phyloP scores from a whole-genome alignment of 2,797 vertebrate genomes.

The Cynodonichthys magdalenae region DNA sequence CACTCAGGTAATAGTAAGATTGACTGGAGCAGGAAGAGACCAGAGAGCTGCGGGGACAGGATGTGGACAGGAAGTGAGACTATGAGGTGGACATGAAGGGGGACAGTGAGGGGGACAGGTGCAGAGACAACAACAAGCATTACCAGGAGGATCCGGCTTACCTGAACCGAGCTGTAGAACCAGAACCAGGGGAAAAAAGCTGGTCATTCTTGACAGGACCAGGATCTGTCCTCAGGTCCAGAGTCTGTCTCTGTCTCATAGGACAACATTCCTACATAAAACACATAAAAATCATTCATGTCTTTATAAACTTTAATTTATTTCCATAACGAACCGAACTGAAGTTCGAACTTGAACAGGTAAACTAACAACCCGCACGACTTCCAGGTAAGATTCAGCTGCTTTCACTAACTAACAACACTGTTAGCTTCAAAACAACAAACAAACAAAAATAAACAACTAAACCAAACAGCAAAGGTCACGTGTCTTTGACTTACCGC shows the following conservation, averaged over 20 bases:
- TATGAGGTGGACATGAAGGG: background rate
- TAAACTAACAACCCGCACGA: too few species aligned
- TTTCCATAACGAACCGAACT: too few species aligned
- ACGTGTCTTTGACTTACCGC: background rate
- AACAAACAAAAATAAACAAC: too few species aligned
- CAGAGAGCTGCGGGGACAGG: background rate
- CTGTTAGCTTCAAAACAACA: too few species aligned
- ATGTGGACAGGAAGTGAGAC: too few species aligned
- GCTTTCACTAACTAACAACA: too few species aligned
- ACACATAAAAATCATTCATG: too few species aligned
- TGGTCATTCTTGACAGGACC: background rate
- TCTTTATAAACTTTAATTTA: too few species aligned
- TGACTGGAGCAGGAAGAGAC: conserved; percentile 2
- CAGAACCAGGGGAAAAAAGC: background rate
- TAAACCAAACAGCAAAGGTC: background rate
- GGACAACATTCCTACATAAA: too few species aligned
- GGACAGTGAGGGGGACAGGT: background rate
- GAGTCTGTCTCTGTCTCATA: background rate
- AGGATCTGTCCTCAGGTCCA: background rate
- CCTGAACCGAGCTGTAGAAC: background rate
- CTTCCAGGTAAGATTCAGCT: too few species aligned
- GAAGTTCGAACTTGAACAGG: too few species aligned
- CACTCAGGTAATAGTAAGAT: background rate
- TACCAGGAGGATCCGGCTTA: background rate
- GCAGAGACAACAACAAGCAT: too few species aligned